Conservation (phyloP, 92 coral and sea anemone genomes). For the Siderastrea radians region DNA sequence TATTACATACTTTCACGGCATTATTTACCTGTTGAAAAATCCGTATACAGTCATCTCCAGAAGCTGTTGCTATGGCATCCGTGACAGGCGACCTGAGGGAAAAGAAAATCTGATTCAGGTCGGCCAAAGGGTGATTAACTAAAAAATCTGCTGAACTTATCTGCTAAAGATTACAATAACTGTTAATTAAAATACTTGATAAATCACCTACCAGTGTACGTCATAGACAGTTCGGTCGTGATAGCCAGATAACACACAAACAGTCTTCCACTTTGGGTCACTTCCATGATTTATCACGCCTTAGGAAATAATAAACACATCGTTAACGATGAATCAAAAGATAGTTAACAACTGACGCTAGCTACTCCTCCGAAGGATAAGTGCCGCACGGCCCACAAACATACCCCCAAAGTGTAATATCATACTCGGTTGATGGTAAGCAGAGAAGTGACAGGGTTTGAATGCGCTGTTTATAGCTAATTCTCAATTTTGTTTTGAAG, state of each 20-base stretch:
- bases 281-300: constrained; percentile 85
- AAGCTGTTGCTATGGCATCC: constrained; percentile 88
- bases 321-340: too few species aligned
- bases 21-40: constrained; percentile 82
- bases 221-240: constrained; percentile 93
- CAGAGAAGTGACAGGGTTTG: too few species aligned
- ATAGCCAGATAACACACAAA: constrained; percentile 92
- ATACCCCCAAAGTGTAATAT: too few species aligned
- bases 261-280: constrained; percentile 97
- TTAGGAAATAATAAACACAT: constrained; percentile 3
- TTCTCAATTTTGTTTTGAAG: too few species aligned
- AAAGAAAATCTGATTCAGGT: background rate
- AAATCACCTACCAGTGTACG: constrained; percentile 86
- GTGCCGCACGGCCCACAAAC: too few species aligned
- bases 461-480: too few species aligned
- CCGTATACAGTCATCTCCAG: constrained; percentile 93
- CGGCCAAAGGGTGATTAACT: background rate
- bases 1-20: background rate
- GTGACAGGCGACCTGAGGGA: constrained; percentile 79
- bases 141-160: too few species aligned
- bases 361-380: too few species aligned
- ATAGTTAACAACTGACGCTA: too few species aligned
- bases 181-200: background rate
- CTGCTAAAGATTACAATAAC: too few species aligned
- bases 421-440: too few species aligned